Base-by-base conservation (phyloP, 2,888 invertebrate genomes). In the Drosophila nigricruria region DNA sequence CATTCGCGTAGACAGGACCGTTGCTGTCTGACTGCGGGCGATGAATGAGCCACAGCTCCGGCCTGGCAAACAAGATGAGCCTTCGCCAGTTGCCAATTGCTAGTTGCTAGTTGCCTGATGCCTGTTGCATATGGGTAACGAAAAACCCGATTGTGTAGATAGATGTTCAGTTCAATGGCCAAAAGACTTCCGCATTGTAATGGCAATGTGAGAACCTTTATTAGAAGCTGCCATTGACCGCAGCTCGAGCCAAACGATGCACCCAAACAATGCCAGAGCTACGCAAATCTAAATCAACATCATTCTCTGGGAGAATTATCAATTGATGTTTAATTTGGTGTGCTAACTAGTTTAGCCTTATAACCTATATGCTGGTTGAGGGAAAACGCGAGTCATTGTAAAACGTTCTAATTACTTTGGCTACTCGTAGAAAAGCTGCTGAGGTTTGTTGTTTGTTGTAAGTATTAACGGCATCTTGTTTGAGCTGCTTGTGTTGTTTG, bases 131-230 rank as follows among this genome's bases (percentile, higher is more conserved):
- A 18, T 30, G 49, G 49, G 6, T 49, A 49, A 16, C 58, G 64
- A 64, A 27, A 84, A 84, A 88, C 84, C 79, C 83, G 83, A 77
- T 83, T 82, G 52, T 52, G 45, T 65, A 77, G 65, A 72, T 64
- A 47, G 25, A 40, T 63, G 42, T 58, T 49, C 64, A 88, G 82
- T 85, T 82, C 88, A 83, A 88, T 88, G 83, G 69, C 82, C 80
- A 72, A 82, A 81, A 79, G 69, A 79, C 87, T 85, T 88, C 84
- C 84, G 84, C 84, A 88, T 85, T 85, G 89, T 73, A 56, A 74
- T 68, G 42, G 42, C 47, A 72, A 73, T 81, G 77, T 67, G 80
- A 74, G 82, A 85, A 77, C 52, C 72, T 68, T 45, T 32, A 42
- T 43, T 63, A 62, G 42, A 49, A 38, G 40, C 57, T 60, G 59